These are phyloP conservation scores for Physeter macrocephalus DNA, from an alignment of 2,113 vertebrate genomes.

Conservation along the genomic window DNA sequence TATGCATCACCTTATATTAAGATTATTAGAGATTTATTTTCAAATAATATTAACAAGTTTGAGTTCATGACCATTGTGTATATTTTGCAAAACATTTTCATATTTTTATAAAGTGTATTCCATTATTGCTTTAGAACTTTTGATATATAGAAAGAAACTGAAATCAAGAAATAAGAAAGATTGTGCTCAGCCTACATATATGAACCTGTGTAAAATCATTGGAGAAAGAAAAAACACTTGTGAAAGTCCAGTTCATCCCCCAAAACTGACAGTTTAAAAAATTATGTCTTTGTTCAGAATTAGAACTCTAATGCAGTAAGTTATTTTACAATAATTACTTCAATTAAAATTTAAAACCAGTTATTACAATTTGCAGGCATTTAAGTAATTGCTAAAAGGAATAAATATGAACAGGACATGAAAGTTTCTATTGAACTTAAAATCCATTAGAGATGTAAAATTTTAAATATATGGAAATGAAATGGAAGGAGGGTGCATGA, in stretches of 20 bases:
- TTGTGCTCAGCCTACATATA: neutral
- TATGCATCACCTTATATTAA: neutral
- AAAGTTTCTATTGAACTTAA: neutral
- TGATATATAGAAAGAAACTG: neutral
- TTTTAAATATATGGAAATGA: neutral
- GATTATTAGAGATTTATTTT: neutral
- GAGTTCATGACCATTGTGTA: neutral
- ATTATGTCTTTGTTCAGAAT: neutral
- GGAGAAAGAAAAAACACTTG: neutral
- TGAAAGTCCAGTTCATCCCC: neutral
- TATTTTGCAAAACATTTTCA: neutral
- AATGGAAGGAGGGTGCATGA: neutral
- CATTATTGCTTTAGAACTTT: neutral
- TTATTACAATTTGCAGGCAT: neutral
- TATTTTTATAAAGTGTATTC: neutral
- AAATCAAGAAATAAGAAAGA: neutral
- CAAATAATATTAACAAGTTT: neutral
- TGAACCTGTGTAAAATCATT: neutral
- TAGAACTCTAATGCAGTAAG: neutral
- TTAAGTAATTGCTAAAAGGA: neutral
- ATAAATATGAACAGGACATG: neutral
- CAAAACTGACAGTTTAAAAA: neutral
- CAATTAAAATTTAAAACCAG: neutral
- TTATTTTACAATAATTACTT: neutral
- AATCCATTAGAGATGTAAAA: neutral